Evolutionary conservation across 1,140 invertebrate genomes (phyloP).

Genomic region (Drosophila nikananu): DNA sequence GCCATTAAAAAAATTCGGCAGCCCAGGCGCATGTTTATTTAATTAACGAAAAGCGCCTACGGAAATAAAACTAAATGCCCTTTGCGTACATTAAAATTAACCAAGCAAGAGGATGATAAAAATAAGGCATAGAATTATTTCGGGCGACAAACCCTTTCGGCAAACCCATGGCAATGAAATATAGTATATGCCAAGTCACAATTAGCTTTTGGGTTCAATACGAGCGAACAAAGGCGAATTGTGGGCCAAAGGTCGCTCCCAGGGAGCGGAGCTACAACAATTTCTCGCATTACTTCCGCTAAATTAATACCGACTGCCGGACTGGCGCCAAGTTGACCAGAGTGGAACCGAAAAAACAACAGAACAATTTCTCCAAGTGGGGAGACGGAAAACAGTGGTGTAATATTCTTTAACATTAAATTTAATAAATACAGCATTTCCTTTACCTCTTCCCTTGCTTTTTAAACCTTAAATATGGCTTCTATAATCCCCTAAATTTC

Average conservation of each 20-base stretch:
- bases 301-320: conserved; percentile 83
- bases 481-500: neutral
- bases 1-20: conserved; percentile 61
- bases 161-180: conserved; percentile 51
- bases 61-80: conserved; percentile 71
- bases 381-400: conserved; percentile 31
- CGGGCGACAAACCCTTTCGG: conserved; percentile 52
- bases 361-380: conserved; percentile 27
- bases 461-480: neutral
- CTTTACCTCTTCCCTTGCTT: too few species aligned
- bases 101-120: conserved; percentile 77
- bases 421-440: neutral
- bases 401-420: neutral
- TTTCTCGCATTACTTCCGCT: conserved; percentile 84
- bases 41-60: conserved; percentile 62
- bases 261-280: conserved; percentile 55
- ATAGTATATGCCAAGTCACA: conserved; percentile 46
- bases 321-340: conserved; percentile 62
- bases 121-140: conserved; percentile 46
- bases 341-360: conserved; percentile 35
- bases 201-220: conserved; percentile 61
- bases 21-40: conserved; percentile 64
- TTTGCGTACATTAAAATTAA: conserved; percentile 67
- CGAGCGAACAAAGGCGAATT: conserved; percentile 46
- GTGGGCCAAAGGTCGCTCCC: conserved; percentile 22